A percentile compares a stretch with the other conserved stretches of the same genome.
phyloP scores from a whole-genome alignment of 2,888 invertebrate genomes.

The Rotaria magnacalcarata region DNA sequence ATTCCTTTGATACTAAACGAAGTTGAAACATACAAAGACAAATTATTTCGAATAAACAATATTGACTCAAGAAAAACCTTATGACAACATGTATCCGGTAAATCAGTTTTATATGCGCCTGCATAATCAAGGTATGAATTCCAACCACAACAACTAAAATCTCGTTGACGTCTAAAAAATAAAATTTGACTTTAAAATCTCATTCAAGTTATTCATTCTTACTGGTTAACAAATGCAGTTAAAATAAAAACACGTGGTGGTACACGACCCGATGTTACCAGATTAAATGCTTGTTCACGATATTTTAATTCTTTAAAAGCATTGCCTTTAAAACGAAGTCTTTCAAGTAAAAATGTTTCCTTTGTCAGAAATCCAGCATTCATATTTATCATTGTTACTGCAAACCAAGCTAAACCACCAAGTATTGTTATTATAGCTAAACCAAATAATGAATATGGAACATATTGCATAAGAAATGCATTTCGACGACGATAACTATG shows the following conservation, averaged over 20 bases:
- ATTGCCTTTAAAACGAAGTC: constrained; percentile 46
- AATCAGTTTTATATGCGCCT: constrained; percentile 34
- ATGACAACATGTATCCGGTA: constrained; percentile 46
- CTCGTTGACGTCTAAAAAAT: constrained; percentile 38
- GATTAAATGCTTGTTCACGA: constrained; percentile 43
- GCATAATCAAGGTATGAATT: constrained; percentile 44
- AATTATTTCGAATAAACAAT: not conserved
- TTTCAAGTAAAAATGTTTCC: constrained; percentile 42
- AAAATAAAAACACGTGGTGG: constrained; percentile 41
- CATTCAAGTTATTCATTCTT: not conserved
- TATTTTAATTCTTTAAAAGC: constrained; percentile 46
- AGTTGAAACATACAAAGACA: not conserved
- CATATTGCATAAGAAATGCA: constrained; percentile 36
- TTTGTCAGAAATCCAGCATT: constrained; percentile 45
- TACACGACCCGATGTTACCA: constrained; percentile 39
- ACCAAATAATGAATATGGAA: constrained; percentile 37
- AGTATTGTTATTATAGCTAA: constrained; percentile 42
- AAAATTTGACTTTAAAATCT: not conserved
- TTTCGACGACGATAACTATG: constrained; percentile 42
- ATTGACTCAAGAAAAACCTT: not conserved
- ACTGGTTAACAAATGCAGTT: constrained; percentile 44
- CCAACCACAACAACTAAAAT: constrained; percentile 47
- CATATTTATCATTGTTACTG: constrained; percentile 45
- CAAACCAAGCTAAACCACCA: constrained; percentile 44
- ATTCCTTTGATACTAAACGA: constrained; percentile 34